Evolutionary conservation across 1,140 invertebrate species (phyloP).

Genomic region (Kradibia gibbosae): DNA sequence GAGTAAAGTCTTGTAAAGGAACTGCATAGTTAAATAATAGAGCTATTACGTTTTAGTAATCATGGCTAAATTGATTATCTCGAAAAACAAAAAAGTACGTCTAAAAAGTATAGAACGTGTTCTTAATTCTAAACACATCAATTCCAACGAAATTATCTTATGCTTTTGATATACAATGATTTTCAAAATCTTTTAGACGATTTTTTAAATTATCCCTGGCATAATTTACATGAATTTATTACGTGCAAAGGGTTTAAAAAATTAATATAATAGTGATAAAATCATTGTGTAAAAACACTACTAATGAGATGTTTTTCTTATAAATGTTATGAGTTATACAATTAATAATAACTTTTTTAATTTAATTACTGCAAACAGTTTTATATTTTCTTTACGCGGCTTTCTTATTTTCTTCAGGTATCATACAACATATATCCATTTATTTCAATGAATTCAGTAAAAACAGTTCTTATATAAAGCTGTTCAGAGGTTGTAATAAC

Average conservation of each 20-base stretch:
- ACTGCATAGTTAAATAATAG: slow-evolving; percentile 3
- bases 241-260: not conserved
- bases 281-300: not conserved
- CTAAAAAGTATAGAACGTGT: not conserved
- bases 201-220: not conserved
- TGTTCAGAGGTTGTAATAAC: not conserved
- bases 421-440: not conserved
- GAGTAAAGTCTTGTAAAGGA: not conserved
- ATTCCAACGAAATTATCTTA: not conserved
- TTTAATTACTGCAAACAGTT: not conserved
- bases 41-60: not conserved
- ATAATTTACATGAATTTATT: not conserved
- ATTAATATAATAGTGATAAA: not conserved
- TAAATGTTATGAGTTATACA: not conserved
- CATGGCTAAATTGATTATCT: not conserved
- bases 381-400: not conserved
- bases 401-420: not conserved
- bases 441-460: not conserved
- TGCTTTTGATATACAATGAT: not conserved
- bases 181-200: not conserved
- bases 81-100: not conserved
- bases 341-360: not conserved
- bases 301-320: not conserved
- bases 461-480: not conserved
- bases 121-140: not conserved